Evolutionary conservation across 2,113 vertebrate genomes (phyloP).

Genomic region (Lamprotornis superbus): DNA sequence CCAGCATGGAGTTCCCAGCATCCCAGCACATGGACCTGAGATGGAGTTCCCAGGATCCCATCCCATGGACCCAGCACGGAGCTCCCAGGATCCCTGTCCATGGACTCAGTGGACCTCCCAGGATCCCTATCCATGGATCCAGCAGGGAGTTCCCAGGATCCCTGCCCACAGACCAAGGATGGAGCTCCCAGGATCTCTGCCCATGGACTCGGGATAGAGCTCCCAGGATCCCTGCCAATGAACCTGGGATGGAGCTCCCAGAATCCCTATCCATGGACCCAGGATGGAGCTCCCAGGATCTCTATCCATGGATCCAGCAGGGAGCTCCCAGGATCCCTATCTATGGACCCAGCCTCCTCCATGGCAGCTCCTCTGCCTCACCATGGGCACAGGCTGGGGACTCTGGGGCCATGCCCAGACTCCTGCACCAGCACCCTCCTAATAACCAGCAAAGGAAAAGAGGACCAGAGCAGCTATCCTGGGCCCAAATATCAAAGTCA

Average conservation of each 20-base stretch:
- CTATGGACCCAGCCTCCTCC: background rate
- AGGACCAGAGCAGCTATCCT: background rate
- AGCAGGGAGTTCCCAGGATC: background rate
- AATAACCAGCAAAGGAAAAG: background rate
- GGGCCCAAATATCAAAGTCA: background rate
- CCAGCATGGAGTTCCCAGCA: background rate
- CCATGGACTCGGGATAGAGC: too few species aligned
- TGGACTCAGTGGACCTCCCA: background rate
- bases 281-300: too few species aligned
- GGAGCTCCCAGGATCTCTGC: too few species aligned
- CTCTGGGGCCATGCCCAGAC: background rate
- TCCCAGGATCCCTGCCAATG: too few species aligned
- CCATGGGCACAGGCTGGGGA: rapidly evolving
- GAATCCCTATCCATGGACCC: too few species aligned
- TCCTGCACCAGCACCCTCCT: background rate
- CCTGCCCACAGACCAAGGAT: background rate
- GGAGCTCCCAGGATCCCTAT: too few species aligned
- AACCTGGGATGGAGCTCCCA: too few species aligned
- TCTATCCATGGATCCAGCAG: too few species aligned
- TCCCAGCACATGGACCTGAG: background rate
- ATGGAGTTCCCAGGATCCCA: background rate
- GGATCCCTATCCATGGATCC: too few species aligned
- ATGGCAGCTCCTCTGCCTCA: background rate
- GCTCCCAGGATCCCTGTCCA: too few species aligned
- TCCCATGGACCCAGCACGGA: background rate